Percentiles rank a stretch among this genome's conserved stretches.
These are phyloP conservation scores for Diacarnus erythraeanus DNA, from an alignment of 37 sponge, comb jelly and placozoan species.

Conservation along the genomic window DNA sequence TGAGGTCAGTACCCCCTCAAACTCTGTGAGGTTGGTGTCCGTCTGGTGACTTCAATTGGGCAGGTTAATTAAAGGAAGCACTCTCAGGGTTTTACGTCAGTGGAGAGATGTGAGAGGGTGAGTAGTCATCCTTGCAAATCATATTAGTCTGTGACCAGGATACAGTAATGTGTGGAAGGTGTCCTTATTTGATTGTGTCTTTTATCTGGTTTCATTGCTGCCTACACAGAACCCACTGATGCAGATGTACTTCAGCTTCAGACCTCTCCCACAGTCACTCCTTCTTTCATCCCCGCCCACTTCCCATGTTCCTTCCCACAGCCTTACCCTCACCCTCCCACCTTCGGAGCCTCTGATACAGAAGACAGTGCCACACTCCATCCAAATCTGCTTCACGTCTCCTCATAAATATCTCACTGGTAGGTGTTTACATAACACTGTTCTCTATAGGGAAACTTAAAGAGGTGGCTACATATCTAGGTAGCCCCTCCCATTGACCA, in stretches of 20 bases:
- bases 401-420: constrained; percentile 2
- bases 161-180: too few relatives aligned
- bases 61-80: too few relatives aligned
- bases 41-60: too few relatives aligned
- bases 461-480: not conserved
- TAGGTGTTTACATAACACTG: not conserved
- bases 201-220: not conserved
- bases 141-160: too few relatives aligned
- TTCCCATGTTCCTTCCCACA: constrained; percentile 7
- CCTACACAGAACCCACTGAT: not conserved
- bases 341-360: not conserved
- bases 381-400: constrained; percentile 29
- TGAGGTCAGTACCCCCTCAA: too few relatives aligned
- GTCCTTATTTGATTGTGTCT: too few relatives aligned
- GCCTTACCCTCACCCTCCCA: constrained; percentile 24
- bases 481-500: not conserved
- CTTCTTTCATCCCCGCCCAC: constrained; percentile 21
- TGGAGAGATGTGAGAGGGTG: too few relatives aligned
- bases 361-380: not conserved
- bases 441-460: not conserved
- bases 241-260: constrained; percentile 30
- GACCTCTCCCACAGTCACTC: constrained; percentile 14
- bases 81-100: too few relatives aligned
- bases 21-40: too few relatives aligned
- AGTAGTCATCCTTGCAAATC: too few relatives aligned